Evolutionary conservation across 1,140 invertebrate genomes (phyloP).

Genomic region (Cotesia vestalis): DNA sequence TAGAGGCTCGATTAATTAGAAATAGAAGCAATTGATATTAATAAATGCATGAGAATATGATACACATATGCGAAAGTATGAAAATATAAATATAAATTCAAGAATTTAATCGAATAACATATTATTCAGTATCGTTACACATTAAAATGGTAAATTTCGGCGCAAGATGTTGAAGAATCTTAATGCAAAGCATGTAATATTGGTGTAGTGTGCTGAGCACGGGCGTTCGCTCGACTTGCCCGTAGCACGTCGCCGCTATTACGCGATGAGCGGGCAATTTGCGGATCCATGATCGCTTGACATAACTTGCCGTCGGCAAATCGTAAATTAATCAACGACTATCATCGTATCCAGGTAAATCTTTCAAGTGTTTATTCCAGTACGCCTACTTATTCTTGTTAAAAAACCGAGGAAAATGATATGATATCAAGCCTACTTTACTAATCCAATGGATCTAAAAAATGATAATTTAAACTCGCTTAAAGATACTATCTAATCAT

Average conservation of each 20-base stretch:
- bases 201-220: conserved; percentile 22
- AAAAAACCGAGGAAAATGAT: neutral
- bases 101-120: conserved; percentile 3
- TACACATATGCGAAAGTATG: too few relatives aligned
- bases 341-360: conserved; percentile 50
- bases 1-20: too few relatives aligned
- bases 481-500: too few relatives aligned
- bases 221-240: conserved; percentile 34
- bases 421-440: neutral
- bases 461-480: too few relatives aligned
- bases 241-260: conserved; percentile 56
- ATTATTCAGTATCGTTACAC: neutral
- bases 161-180: conserved; percentile 30
- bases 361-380: conserved; percentile 18
- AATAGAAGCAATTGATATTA: too few relatives aligned
- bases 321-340: conserved; percentile 61
- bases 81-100: neutral
- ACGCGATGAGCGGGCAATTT: conserved; percentile 62
- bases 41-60: too few relatives aligned
- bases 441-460: neutral
- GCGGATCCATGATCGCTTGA: conserved; percentile 47
- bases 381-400: neutral
- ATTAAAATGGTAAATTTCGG: conserved; percentile 20
- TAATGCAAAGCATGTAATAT: conserved; percentile 29
- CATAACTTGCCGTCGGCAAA: conserved; percentile 49